Base-by-base conservation (phyloP, 35 echinoderm and acorn worm genomes). In the Strongylocentrotus purpuratus region DNA sequence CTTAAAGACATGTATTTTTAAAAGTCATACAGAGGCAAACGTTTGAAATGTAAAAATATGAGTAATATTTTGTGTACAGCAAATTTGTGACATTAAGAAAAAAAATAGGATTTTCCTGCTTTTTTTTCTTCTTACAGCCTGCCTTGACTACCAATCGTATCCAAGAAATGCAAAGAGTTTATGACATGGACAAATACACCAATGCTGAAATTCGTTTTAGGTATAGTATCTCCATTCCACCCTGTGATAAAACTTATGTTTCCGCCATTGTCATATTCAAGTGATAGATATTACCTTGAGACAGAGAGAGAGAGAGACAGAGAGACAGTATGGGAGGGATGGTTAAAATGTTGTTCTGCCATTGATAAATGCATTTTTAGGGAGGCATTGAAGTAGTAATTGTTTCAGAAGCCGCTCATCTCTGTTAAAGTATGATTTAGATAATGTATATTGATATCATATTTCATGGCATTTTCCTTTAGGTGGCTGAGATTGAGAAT, bases 191-290 rank as follows among this genome's bases (percentile, higher is more conserved):
- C 45, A 89, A 96, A 0, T 94, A 93, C 45, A 88, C 71, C 18
- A 99, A 99, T 89, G 46, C 95, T 87, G 98, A 99, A 95, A 97
- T 99, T 41, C 96, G 95, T 95, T 99, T 99, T 61, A 98, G 96
- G 97, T 98, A 94, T 70, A 28, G 18, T 28, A 55, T 55, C 11
- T 55, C 50, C 50, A 14, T 28, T 71, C n/a, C 28, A 78, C 17
- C 52, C 17, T 59, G 17, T 59, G 52, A 59, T 41, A 41, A 59
- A 59, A 31, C 18, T 22, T 70, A 25, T 70, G 20, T 78, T 78
- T 31, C 20, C 7, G 22, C 20, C 65, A 78, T 78, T 78, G 65
- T 78, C 65, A 78, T 78, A 78, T 78, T 78, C 4, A 78, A 7
- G 25, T 78, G 5, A 78, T 7, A 78, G 20, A 78, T 78, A 31